A percentile compares a stretch with the other conserved stretches of the same genome.
phyloP scores from a whole-genome alignment of 1,140 invertebrate species.

The Odontomachus brunneus region DNA sequence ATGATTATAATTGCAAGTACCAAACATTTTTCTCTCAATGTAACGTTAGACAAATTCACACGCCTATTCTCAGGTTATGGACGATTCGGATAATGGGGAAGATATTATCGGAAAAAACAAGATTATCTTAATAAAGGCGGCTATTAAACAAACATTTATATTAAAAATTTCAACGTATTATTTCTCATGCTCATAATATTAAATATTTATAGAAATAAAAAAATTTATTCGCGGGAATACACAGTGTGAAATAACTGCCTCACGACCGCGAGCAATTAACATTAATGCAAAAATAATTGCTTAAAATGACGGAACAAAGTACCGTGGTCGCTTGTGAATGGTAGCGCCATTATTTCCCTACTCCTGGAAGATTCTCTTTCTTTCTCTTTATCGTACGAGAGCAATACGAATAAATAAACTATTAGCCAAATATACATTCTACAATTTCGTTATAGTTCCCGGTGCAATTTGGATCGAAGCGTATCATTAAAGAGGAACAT shows the following conservation, averaged over 20 bases:
- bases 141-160: not conserved
- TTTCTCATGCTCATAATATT: not conserved
- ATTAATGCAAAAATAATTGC: slow-evolving; percentile 49
- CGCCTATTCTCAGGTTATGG: too few relatives aligned
- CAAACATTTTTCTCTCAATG: too few relatives aligned
- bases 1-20: too few relatives aligned
- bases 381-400: too few relatives aligned
- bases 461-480: not conserved
- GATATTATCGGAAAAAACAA: not conserved
- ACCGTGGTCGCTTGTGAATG: slow-evolving; percentile 26
- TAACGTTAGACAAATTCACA: too few relatives aligned
- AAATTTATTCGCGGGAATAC: slow-evolving; percentile 17
- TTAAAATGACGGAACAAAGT: slow-evolving; percentile 33
- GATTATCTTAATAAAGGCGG: not conserved
- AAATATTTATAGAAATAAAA: slow-evolving; percentile 41
- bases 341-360: slow-evolving; percentile 12
- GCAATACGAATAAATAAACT: slow-evolving; percentile 19
- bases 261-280: slow-evolving; percentile 29
- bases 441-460: slow-evolving; percentile 7
- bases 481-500: not conserved
- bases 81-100: too few relatives aligned
- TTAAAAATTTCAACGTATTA: slow-evolving; percentile 23
- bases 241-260: slow-evolving; percentile 14
- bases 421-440: slow-evolving; percentile 23
- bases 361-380: not conserved